Evolutionary conservation across 2,888 invertebrate species (phyloP).

Genomic region (Phasia obesa): DNA sequence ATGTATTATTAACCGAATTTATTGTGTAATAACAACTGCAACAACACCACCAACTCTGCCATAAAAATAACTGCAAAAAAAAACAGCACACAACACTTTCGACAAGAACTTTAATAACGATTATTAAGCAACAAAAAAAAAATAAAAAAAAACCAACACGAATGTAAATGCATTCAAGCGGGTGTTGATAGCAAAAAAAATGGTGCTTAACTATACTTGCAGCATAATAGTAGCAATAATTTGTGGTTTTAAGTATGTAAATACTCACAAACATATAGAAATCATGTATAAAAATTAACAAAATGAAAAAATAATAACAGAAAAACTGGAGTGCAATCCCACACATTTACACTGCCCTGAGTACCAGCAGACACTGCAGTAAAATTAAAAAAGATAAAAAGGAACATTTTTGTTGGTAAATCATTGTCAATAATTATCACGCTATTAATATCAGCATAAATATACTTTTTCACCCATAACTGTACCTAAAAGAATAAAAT

Average conservation of each 20-base stretch:
- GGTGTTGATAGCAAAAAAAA: constrained; percentile 51
- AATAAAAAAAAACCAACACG: constrained; percentile 15
- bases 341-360: neutral
- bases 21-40: constrained; percentile 59
- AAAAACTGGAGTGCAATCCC: neutral
- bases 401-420: constrained; percentile 43
- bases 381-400: constrained; percentile 25
- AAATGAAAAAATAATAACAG: constrained; percentile 11
- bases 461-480: constrained; percentile 50
- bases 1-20: constrained; percentile 68
- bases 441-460: constrained; percentile 58
- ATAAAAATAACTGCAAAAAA: constrained; percentile 21
- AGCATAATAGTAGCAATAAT: constrained; percentile 50
- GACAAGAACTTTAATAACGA: constrained; percentile 52
- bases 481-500: constrained; percentile 4
- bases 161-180: constrained; percentile 54
- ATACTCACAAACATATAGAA: constrained; percentile 46
- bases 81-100: constrained; percentile 2
- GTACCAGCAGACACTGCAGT: constrained; percentile 30
- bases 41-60: constrained; percentile 42
- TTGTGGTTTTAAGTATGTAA: constrained; percentile 66
- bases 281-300: constrained; percentile 12
- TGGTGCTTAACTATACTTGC: constrained; percentile 54
- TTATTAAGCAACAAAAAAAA: constrained; percentile 38
- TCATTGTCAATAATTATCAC: constrained; percentile 64